Evolutionary conservation across 1,140 invertebrate species (phyloP).

Genomic region (Drosophila nebulosa): DNA sequence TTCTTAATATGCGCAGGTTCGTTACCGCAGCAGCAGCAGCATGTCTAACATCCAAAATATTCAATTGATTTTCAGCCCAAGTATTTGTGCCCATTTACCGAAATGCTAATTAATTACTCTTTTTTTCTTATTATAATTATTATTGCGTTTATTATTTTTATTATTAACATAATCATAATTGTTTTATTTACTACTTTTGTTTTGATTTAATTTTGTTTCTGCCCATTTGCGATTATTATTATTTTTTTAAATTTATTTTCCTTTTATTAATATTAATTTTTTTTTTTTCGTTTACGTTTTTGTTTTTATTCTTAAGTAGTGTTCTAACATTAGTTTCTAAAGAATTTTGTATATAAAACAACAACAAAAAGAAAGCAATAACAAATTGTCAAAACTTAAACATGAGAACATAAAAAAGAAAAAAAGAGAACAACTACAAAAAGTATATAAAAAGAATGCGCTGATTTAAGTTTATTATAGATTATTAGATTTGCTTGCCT

Average conservation of each 20-base stretch:
- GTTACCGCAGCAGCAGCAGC: conserved; percentile 54
- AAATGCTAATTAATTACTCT: neutral
- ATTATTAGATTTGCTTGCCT: neutral
- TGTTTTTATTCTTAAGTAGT: conserved; percentile 16
- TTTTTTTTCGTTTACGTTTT: conserved; percentile 17
- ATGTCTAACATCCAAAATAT: conserved; percentile 21
- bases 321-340: conserved; percentile 36
- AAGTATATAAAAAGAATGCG: neutral
- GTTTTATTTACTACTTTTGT: neutral
- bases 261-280: conserved; percentile 5
- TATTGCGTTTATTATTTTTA: neutral
- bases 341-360: neutral
- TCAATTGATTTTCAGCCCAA: conserved; percentile 9
- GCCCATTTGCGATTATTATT: neutral
- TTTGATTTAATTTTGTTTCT: neutral
- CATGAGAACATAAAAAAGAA: neutral
- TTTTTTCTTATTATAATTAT: neutral
- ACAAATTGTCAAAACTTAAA: neutral
- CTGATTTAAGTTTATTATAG: neutral
- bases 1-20: conserved; percentile 80
- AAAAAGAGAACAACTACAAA: neutral
- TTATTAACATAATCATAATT: neutral
- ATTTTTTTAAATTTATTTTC: conserved; percentile 6
- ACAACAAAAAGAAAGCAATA: neutral
- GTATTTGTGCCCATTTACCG: neutral